These are phyloP conservation scores for Enteromius radiatus DNA, from an alignment of 2,797 vertebrate genomes.

Conservation along the genomic window DNA sequence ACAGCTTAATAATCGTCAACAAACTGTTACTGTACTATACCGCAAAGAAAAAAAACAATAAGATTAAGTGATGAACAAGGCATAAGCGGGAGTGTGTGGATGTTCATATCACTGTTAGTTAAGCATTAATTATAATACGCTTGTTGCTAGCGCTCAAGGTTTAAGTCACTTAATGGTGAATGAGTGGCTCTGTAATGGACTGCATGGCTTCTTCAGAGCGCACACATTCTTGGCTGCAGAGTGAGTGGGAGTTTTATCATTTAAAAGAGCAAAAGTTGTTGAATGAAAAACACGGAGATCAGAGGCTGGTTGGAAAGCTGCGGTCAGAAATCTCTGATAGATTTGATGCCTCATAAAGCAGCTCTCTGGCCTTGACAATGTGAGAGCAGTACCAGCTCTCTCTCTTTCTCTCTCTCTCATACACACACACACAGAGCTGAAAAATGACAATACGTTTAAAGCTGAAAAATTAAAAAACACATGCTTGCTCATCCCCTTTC, in stretches of 20 bases:
- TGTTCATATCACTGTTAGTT: slow-evolving; percentile 21
- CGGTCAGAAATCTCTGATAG: slow-evolving; percentile 21
- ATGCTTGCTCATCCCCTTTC: background rate
- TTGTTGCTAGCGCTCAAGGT: slow-evolving; percentile 8
- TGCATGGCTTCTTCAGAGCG: background rate
- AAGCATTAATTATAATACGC: slow-evolving; percentile 12
- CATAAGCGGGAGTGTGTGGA: background rate
- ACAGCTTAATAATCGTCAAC: background rate
- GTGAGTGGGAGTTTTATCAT: slow-evolving; percentile 18
- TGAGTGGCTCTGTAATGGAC: slow-evolving; percentile 9
- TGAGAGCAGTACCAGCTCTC: slow-evolving; percentile 13
- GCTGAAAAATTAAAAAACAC: background rate
- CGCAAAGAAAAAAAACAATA: slow-evolving; percentile 7
- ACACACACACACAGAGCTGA: background rate
- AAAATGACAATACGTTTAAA: slow-evolving; percentile 17
- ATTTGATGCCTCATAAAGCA: slow-evolving; percentile 28
- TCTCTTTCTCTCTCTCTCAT: background rate
- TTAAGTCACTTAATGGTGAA: slow-evolving; percentile 5
- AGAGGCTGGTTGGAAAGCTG: slow-evolving; percentile 31
- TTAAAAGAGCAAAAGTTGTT: slow-evolving; percentile 45
- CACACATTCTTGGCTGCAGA: background rate
- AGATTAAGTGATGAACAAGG: background rate
- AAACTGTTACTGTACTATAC: background rate
- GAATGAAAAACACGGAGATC: slow-evolving; percentile 46
- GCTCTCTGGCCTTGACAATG: slow-evolving; percentile 27